These are phyloP conservation scores for Cetonia aurata DNA, from an alignment of 2,888 invertebrate species.

Conservation along the genomic window DNA sequence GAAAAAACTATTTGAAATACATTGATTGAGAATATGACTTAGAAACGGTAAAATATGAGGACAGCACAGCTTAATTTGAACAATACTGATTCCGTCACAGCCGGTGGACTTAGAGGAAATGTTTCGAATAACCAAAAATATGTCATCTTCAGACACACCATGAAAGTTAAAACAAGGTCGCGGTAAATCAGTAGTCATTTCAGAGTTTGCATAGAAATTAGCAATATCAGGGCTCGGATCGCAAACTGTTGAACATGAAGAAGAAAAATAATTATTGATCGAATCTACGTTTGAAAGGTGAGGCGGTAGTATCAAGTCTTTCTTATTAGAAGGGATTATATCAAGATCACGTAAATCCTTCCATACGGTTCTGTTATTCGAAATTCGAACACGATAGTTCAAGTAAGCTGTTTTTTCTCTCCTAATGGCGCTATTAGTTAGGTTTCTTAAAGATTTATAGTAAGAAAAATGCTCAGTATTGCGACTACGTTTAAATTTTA, in stretches of 20 bases:
- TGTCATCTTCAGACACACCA: conserved; percentile 3
- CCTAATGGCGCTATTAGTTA: conserved; percentile 16
- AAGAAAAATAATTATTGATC: conserved; percentile 16
- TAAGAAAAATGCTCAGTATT: conserved; percentile 4
- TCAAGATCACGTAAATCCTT: background rate
- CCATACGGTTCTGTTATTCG: background rate
- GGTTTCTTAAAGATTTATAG: conserved; percentile 13
- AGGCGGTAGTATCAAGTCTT: background rate
- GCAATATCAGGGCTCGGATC: background rate
- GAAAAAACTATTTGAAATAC: conserved; percentile 41
- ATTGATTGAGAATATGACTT: conserved; percentile 33
- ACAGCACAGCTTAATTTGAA: conserved; percentile 21
- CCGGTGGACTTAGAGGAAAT: conserved; percentile 5
- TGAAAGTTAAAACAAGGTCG: no score
- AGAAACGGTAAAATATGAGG: conserved; percentile 31
- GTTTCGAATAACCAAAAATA: background rate
- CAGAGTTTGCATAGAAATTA: background rate
- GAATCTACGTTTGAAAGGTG: conserved; percentile 7
- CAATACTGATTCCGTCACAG: conserved; percentile 5
- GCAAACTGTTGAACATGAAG: background rate
- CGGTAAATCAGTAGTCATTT: no score
- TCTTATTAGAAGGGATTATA: background rate
- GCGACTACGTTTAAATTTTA: conserved; percentile 11
- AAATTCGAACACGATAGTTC: background rate
- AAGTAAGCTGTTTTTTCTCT: conserved; percentile 19